These are phyloP conservation scores for Esox niger DNA, from an alignment of 2,113 vertebrate species.

Conservation along the genomic window DNA sequence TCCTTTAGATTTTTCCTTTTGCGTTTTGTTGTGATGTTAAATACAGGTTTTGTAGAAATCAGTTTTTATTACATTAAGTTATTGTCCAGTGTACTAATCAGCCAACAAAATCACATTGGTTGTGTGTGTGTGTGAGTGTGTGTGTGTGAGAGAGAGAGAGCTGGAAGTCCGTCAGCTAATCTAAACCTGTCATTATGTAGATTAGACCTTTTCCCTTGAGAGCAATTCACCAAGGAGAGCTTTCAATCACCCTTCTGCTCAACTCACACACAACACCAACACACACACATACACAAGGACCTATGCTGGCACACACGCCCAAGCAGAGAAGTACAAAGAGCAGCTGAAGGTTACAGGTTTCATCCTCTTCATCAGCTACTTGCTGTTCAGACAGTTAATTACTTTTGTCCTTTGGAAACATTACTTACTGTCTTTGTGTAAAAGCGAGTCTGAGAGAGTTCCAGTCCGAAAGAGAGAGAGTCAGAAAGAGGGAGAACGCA, in stretches of 20 bases:
- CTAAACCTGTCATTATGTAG: constrained; percentile 62
- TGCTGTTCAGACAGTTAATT: constrained; percentile 25
- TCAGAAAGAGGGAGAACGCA: too few species aligned
- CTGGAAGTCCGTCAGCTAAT: constrained; percentile 35
- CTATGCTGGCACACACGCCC: too few species aligned
- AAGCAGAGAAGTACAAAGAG: neutral
- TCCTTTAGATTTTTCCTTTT: too few species aligned
- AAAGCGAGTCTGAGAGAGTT: constrained; percentile 7
- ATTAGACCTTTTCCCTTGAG: constrained; percentile 66
- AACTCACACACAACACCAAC: constrained; percentile 32
- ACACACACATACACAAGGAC: constrained; percentile 22
- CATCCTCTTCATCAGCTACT: neutral
- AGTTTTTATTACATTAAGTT: too few species aligned
- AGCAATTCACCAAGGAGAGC: constrained; percentile 59
- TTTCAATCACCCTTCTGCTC: constrained; percentile 57
- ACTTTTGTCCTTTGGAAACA: constrained; percentile 21
- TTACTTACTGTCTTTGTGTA: constrained; percentile 12
- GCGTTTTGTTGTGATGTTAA: too few species aligned
- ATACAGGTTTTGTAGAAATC: too few species aligned
- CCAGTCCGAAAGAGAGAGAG: constrained; percentile 4
- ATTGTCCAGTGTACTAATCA: too few species aligned
- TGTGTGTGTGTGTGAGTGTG: too few species aligned
- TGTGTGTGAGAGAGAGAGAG: constrained; percentile 16
- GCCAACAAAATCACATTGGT: neutral
- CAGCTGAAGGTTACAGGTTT: neutral